Conservation (phyloP, 2,113 vertebrate species). For the Rhombomys opimus region DNA sequence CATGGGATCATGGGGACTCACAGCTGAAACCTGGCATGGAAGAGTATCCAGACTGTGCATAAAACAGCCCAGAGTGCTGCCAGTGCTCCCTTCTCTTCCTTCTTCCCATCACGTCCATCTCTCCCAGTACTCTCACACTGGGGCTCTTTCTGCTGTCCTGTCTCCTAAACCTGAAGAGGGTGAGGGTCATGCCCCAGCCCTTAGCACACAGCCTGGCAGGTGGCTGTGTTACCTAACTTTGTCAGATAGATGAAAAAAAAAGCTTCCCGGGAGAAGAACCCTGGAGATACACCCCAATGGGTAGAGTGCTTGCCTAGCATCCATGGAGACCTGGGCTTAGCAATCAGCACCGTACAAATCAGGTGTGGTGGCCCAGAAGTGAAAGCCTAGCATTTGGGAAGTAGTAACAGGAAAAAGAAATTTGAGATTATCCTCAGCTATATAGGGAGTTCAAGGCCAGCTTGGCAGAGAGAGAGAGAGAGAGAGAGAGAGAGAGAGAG, state of each 20-base stretch:
- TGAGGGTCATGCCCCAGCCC: neutral
- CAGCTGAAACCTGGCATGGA: neutral
- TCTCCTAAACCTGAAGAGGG: neutral
- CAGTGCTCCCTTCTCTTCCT: too few relatives aligned
- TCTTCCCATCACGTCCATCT: fast-evolving
- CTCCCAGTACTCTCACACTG: neutral
- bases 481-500: too few relatives aligned
- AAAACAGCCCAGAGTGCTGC: neutral
- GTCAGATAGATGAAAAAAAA: neutral
- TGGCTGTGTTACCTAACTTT: neutral
- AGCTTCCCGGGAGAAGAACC: neutral
- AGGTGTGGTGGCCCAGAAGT: neutral
- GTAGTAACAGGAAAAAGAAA: neutral
- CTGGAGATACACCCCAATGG: neutral
- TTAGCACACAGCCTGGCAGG: neutral
- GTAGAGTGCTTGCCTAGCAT: neutral
- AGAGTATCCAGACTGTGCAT: neutral
- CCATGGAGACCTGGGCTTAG: neutral
- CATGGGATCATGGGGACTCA: neutral
- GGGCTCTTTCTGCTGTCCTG: neutral
- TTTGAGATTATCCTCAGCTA: neutral
- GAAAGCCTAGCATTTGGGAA: neutral
- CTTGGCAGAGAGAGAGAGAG: neutral
- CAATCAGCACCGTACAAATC: neutral
- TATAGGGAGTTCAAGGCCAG: neutral